Base-by-base conservation (phyloP, 2,113 vertebrate genomes). In the Hassar affinis region DNA sequence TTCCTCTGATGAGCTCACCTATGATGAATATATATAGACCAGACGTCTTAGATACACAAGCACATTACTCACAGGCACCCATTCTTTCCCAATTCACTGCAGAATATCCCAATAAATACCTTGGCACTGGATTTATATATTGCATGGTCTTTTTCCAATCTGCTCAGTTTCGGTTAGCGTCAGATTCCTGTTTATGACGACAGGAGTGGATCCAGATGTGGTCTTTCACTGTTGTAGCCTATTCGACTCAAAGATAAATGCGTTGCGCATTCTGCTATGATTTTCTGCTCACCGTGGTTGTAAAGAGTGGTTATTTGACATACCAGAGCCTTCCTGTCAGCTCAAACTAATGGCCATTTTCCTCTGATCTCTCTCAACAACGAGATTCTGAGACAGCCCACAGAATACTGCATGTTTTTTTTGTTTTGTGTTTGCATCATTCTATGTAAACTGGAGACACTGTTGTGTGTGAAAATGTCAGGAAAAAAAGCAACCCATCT, bases 41-140 rank as follows among this genome's bases (percentile, higher is more conserved):
- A 90, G 92, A 93, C 85, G 86, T 83, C 27, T 87, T 89, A 89
- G 90, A 92, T 92, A 91, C 87, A 80, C 86, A 89, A 89, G 90
- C 90, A 85, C 47, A 81, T 81, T 85, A 61, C 85, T 87, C 72
- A 66, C 75, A 89, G 82, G 84, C 90, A 87, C 86, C 83, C 68
- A 84, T 82, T 86, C 84, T 62, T 59, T 80, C 88, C 84, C 86
- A 72, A 81, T 79, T 35, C 57, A 51, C 71, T 85, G 82, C 81
- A 22, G 59, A 66, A 51, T 8, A 72, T 20, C n/a, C n/a, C 12
- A 17, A 61, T 14, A 27, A 27, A 61, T 12, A 27, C 27, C n/a
- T 64, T 17, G 27, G 0, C 12, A 17, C 27, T 33, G 61, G n/a
- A 61, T 25, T 61, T 27, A 30, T 61, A 11, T 30, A 15, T n/a